Percentiles rank a stretch among this genome's conserved stretches.
Conservation (phyloP, 2,888 invertebrate genomes). For the Latheticus oryzae region DNA sequence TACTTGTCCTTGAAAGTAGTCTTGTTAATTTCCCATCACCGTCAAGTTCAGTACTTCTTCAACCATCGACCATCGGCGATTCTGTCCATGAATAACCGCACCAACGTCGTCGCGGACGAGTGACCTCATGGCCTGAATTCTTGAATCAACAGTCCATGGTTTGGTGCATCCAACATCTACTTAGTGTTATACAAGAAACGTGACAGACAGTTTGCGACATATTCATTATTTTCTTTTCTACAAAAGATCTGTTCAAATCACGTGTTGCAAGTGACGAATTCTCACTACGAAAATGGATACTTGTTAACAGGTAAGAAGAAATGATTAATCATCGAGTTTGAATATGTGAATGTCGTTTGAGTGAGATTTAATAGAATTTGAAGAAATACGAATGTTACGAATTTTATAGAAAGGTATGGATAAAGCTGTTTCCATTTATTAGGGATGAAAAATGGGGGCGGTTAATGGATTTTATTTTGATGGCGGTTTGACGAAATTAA, state of each 20-base stretch:
- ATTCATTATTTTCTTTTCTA: conserved; percentile 19
- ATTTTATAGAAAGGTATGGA: no score
- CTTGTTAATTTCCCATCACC: no score
- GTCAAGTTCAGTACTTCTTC: no score
- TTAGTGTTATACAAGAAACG: conserved; percentile 41
- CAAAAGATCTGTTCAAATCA: conserved; percentile 11
- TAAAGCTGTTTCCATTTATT: no score
- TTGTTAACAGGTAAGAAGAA: conserved; percentile 20
- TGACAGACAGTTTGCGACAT: conserved; percentile 39
- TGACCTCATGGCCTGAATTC: conserved; percentile 64
- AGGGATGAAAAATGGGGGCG: no score
- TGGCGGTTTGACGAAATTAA: no score
- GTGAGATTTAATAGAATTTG: no score
- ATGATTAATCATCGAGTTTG: conserved; percentile 8
- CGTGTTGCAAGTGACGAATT: conserved; percentile 28
- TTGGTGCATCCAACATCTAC: conserved; percentile 37
- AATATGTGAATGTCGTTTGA: background rate
- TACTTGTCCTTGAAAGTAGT: no score
- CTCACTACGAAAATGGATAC: conserved; percentile 29
- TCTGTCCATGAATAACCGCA: conserved; percentile 45
- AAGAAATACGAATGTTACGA: no score
- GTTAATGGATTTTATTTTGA: no score
- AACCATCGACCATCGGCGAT: conserved; percentile 4
- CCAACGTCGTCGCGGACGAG: conserved; percentile 62
- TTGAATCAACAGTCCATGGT: conserved; percentile 51